Base-by-base conservation (phyloP, 2,888 invertebrate species). In the Meloe dianella region DNA sequence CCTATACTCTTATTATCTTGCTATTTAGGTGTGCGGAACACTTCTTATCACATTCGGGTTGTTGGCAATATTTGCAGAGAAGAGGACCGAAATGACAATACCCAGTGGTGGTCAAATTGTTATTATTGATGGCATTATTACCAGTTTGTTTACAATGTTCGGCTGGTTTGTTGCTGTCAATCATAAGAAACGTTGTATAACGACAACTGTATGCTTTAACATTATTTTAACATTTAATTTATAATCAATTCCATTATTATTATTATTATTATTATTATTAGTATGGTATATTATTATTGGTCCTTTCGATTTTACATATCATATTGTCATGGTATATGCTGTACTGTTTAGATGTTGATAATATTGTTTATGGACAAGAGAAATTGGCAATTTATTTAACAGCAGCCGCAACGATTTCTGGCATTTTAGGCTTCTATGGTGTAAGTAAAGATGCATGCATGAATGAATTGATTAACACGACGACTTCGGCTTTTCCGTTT, bases 141-240 rank as follows among this genome's bases (percentile, higher is more conserved):
- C 59, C 32, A 35, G 32, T 35, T 35, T 59, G 1, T 32, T 59
- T 35, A 59, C 59, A 32, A 14, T 32, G 10, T 59, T 59, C 17
- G 59, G 59, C 20, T 59, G 59, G 32, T 59, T 59, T 30, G 59
- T 59, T 35, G 59, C 59, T 22, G 12, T 59, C n/a, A 59, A 38
- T n/a, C n/a, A n/a, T 59, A 32, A 59, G 30, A 59, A 38, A 59
- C 30, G 29, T 32, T 59, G 29, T 59, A 38, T 38, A 22, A 14
- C 35, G 12, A 38, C 27, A 22, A 59, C 24, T 9, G 59, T 59
- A 59, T 14, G 27, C 27, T n/a, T n/a, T n/a, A n/a, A n/a, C n/a
- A n/a, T n/a, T n/a, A n/a, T n/a, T n/a, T n/a, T n/a, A n/a, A n/a
- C n/a, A 12, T 35, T 6, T 35, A 17, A n/a, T 9, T 12, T 32